Base-by-base conservation (phyloP, 2,797 vertebrate genomes). In the Enteromius radiatus region DNA sequence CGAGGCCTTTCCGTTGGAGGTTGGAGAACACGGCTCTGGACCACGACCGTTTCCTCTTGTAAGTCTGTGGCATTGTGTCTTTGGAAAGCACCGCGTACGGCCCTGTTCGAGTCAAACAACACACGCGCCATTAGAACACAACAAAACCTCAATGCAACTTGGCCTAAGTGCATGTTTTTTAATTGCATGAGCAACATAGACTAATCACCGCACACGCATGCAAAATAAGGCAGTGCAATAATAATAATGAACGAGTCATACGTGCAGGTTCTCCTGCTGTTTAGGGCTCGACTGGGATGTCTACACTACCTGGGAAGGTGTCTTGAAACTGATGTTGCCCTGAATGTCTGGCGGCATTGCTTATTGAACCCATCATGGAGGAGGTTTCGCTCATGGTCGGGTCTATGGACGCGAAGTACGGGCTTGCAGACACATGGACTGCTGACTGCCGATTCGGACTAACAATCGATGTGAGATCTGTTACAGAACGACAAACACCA, bases 281-380 rank as follows among this genome's bases (percentile, higher is more conserved):
- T 73, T 86, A 73, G 85, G 86, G 87, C 76, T 70, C 61, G 33
- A 47, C 79, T 47, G 43, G 78, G 68, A 26, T 49, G 84, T 71
- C 79, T 84, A 86, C 91, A 85, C 91, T 97, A 99, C 98, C 98
- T 98, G 98, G 98, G 94, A 99, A 99, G 89, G 97, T 96, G 94
- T 99, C 98, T 93, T 99, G 98, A 95, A 98, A 99, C 92, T 98
- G 97, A 96, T 98, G 98, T 94, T 97, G 98, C 90, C 96, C 96
- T 95, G 98, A 96, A 88, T 94, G 97, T 90, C 98, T 97, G 90
- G 95, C 93, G 93, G 93, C 94, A 80, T 92, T 92, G 94, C 95
- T 96, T 95, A 99, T 94, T 86, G 97, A 95, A 88, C 94, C 96
- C 95, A 99, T 96, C 92, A 98, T 94, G 91, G 96, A 93, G 86